Evolutionary conservation across 35 echinoderm and acorn worm genomes (phyloP), one percentile per base, ranked within the genome.

Genomic region (Stichopus chloronotus): DNA sequence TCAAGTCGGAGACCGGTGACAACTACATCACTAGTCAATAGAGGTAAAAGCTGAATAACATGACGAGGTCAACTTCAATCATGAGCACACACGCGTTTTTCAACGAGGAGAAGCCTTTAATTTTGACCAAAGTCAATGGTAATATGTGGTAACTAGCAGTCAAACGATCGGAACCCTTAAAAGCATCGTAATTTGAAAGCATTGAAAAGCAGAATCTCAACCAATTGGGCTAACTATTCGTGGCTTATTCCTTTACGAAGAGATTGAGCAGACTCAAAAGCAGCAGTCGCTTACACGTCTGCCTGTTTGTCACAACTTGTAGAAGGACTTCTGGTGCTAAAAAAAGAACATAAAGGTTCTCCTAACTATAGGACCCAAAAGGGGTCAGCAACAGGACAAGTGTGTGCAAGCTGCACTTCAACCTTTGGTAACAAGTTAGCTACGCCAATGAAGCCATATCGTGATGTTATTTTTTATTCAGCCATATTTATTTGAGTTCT

Each of bases 91-190:
- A 87, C 17, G 9, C 5, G 55, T 87, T 87, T n/a, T 9, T 87
- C 84, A 87, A 13, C 55, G 5, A 61, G 53, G 55, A 56, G n/a
- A 60, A 55, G 78, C 53, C 55, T n/a, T 55, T 87, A 87, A 87
- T 58, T 87, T 87, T 87, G 55, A 55, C 84, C 17, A 87, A 87
- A 58, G 84, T 58, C 84, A 87, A 87, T n/a, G 84, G 84, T 87
- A 43, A 87, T 57, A 14, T 61, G 84, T 19, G 84, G 58, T 87
- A 55, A 87, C 84, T 58, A 87, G 84, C 52, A 14, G 84, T 56
- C 55, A 87, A 23, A 87, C 16, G 25, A 87, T 87, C 13, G 58
- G 9, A 87, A 87, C 8, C 52, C 84, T 58, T 13, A 87, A 58
- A 58, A 55, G 16, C 53, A 83, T 83, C 80, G 3, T 52, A 83